Percentiles rank a stretch among this genome's conserved stretches.
These are phyloP conservation scores for Cephalophus harveyi DNA, from an alignment of 2,113 vertebrate species.

Conservation along the genomic window DNA sequence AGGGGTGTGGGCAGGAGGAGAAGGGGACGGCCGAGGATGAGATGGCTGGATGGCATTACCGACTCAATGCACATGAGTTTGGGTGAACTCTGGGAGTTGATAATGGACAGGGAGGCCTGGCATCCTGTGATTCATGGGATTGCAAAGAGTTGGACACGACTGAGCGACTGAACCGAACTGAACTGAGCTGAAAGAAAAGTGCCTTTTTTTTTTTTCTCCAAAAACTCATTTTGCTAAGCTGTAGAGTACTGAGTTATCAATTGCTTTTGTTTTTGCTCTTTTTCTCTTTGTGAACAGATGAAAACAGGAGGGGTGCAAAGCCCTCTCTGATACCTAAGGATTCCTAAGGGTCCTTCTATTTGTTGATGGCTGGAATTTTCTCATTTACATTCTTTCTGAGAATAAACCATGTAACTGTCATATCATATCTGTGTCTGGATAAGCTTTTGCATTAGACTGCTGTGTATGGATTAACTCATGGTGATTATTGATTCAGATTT, in stretches of 20 bases:
- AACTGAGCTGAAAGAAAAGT: not conserved
- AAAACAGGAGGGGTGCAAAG: not conserved
- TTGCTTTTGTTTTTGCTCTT: not conserved
- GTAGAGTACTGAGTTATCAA: not conserved
- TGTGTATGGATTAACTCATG: not conserved
- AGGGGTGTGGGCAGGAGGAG: too few species aligned
- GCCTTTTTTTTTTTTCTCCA: not conserved
- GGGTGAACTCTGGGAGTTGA: too few species aligned
- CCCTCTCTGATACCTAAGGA: not conserved
- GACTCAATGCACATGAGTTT: too few species aligned
- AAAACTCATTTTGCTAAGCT: not conserved
- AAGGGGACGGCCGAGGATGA: too few species aligned
- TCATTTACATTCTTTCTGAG: slow-evolving; percentile 44
- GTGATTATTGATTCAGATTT: not conserved
- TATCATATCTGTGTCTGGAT: not conserved
- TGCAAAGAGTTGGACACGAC: too few species aligned
- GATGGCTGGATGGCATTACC: too few species aligned
- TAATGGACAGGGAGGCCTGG: too few species aligned
- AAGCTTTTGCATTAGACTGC: not conserved
- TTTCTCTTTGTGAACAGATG: slow-evolving; percentile 4
- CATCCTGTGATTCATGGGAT: fast-evolving
- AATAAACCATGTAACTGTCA: not conserved
- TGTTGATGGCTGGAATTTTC: not conserved
- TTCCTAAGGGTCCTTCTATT: slow-evolving; percentile 9
- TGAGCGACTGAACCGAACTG: too few species aligned